These are phyloP conservation scores for Scaptomyza hsui DNA, from an alignment of 1,140 invertebrate genomes.

Conservation along the genomic window DNA sequence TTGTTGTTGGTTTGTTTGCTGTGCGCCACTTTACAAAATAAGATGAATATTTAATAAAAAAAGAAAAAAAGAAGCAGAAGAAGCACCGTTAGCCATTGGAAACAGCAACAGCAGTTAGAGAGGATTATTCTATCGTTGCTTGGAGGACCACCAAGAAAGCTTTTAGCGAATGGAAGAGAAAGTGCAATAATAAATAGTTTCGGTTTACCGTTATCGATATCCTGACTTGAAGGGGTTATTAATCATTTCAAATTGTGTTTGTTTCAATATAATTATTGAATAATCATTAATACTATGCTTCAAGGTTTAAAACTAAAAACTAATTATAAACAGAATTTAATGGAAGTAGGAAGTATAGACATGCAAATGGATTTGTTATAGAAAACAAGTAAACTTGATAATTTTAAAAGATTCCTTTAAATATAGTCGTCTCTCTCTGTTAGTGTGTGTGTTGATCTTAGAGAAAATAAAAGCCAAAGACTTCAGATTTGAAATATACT, in stretches of 20 bases:
- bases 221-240: background rate
- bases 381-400: too few relatives aligned
- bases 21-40: slow-evolving; percentile 30
- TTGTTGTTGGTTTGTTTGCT: slow-evolving; percentile 1
- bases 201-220: background rate
- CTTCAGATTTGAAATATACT: too few relatives aligned
- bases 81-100: slow-evolving; percentile 45
- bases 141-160: slow-evolving; percentile 12
- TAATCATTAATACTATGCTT: background rate
- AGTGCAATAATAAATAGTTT: background rate
- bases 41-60: slow-evolving; percentile 40
- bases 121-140: slow-evolving; percentile 5
- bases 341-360: too few relatives aligned
- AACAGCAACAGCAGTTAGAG: slow-evolving; percentile 15
- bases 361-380: too few relatives aligned
- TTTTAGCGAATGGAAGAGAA: too few relatives aligned
- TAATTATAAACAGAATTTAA: background rate
- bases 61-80: slow-evolving; percentile 9
- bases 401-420: too few relatives aligned
- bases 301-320: background rate
- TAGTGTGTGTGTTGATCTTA: too few relatives aligned
- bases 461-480: too few relatives aligned
- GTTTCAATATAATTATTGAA: too few relatives aligned
- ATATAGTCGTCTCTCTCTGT: too few relatives aligned
- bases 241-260: background rate